Percentiles rank a stretch among this genome's conserved stretches.
These are phyloP conservation scores for Rambutsinella grinnellia DNA, from an alignment of 2,888 invertebrate species.

Conservation along the genomic window DNA sequence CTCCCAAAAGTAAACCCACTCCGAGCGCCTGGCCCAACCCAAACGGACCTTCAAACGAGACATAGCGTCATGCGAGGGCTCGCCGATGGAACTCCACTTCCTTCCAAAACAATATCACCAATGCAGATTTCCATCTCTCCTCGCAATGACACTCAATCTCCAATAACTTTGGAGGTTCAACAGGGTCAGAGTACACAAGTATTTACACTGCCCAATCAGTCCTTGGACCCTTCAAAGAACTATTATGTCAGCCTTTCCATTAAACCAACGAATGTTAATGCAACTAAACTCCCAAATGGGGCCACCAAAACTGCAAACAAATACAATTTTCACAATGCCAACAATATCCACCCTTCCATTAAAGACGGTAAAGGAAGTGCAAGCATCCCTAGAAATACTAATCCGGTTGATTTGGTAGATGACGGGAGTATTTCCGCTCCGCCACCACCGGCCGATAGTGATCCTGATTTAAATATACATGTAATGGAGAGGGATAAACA, in stretches of 20 bases:
- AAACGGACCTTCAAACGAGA: constrained; percentile 43
- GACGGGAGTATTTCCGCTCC: constrained; percentile 60
- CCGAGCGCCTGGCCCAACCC: constrained; percentile 63
- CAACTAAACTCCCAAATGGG: constrained; percentile 4
- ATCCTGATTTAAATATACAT: constrained; percentile 35
- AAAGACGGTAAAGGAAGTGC: neutral
- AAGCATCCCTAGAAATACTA: constrained; percentile 26
- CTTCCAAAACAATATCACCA: constrained; percentile 42
- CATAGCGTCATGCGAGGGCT: constrained; percentile 21
- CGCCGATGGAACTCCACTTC: constrained; percentile 2
- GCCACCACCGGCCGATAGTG: constrained; percentile 53
- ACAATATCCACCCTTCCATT: neutral
- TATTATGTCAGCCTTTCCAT: constrained; percentile 95
- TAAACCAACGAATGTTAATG: constrained; percentile 70
- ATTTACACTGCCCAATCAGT: constrained; percentile 88
- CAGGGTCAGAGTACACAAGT: constrained; percentile 76
- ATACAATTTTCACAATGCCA: constrained; percentile 22
- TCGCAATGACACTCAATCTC: constrained; percentile 57
- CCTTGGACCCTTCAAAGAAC: constrained; percentile 87
- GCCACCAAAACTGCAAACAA: constrained; percentile 30
- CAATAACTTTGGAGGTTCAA: constrained; percentile 64
- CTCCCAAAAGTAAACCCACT: constrained; percentile 63
- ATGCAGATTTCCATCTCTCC: constrained; percentile 60
- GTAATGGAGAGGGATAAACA: constrained; percentile 52
- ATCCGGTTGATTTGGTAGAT: constrained; percentile 46